Conservation (phyloP, 2,888 invertebrate species). For the Thereva unica region DNA sequence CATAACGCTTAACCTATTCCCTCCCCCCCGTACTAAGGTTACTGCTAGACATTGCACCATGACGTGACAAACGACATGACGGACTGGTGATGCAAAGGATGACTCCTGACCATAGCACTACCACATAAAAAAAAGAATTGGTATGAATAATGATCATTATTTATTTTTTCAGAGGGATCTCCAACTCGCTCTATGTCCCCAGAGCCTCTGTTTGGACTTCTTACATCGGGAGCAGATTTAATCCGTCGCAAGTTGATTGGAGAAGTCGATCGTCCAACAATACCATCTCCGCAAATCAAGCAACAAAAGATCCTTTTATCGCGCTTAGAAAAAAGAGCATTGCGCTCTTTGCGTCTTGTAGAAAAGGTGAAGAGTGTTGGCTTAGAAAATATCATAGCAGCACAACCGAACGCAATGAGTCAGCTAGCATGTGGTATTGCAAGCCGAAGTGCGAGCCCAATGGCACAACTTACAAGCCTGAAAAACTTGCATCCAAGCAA, state of each 20-base stretch:
- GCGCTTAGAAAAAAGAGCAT: constrained; percentile 56
- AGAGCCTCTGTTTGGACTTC: constrained; percentile 60
- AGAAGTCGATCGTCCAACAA: constrained; percentile 55
- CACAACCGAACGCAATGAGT: constrained; percentile 64
- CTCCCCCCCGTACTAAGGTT: too few species aligned
- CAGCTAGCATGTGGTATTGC: constrained; percentile 62
- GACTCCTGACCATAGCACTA: too few species aligned
- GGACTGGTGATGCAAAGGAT: too few species aligned
- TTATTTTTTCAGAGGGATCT: constrained; percentile 56
- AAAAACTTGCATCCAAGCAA: constrained; percentile 62
- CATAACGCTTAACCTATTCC: too few species aligned
- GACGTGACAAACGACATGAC: too few species aligned
- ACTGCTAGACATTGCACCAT: too few species aligned
- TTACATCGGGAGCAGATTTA: constrained; percentile 69
- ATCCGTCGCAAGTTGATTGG: constrained; percentile 66
- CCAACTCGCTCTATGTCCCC: constrained; percentile 62
- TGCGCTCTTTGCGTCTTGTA: constrained; percentile 63
- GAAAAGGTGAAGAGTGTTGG: constrained; percentile 72
- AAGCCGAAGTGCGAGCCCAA: constrained; percentile 74
- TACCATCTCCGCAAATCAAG: constrained; percentile 47
- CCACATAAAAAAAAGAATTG: too few species aligned
- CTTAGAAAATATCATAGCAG: constrained; percentile 68
- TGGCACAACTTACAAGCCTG: constrained; percentile 78
- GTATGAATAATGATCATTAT: not conserved
- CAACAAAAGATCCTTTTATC: constrained; percentile 55